A percentile compares a stretch with the other conserved stretches of the same genome.
Conservation (phyloP, 2,888 invertebrate species). For the Dryocosmus kuriphilus region DNA sequence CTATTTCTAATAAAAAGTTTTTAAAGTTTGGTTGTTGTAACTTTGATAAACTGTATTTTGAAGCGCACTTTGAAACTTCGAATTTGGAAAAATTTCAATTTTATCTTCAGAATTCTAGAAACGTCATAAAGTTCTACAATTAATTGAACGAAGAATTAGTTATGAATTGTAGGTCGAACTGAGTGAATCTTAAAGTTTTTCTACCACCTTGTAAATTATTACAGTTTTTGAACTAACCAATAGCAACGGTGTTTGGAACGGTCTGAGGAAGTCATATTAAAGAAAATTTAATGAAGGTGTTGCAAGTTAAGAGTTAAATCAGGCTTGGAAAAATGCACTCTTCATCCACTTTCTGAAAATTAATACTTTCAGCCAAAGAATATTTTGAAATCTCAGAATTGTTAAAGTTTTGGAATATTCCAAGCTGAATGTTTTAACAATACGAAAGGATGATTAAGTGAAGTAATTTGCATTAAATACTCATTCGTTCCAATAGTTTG, state of each 20-base stretch:
- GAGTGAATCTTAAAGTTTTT: too few relatives aligned
- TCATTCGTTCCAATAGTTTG: slow-evolving; percentile 25
- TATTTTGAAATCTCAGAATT: background rate
- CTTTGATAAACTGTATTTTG: background rate
- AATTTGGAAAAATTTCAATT: too few relatives aligned
- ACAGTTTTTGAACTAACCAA: background rate
- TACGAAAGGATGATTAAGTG: background rate
- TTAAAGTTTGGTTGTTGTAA: background rate
- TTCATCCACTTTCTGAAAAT: background rate
- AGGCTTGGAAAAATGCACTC: background rate
- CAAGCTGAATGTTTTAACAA: slow-evolving; percentile 8
- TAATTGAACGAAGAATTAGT: too few relatives aligned
- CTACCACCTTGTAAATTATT: background rate
- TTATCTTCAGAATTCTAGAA: too few relatives aligned
- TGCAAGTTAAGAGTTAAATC: background rate
- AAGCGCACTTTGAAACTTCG: too few relatives aligned
- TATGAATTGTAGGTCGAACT: too few relatives aligned
- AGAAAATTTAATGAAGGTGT: background rate
- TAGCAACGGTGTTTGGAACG: too few relatives aligned
- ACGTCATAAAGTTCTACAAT: too few relatives aligned
- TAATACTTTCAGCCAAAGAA: background rate
- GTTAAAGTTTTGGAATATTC: slow-evolving; percentile 4
- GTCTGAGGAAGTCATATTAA: too few relatives aligned
- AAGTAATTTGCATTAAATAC: slow-evolving; percentile 30
- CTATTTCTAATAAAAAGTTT: background rate